Base-by-base conservation (phyloP, 2,797 vertebrate genomes). In the Phataginus tricuspis region DNA sequence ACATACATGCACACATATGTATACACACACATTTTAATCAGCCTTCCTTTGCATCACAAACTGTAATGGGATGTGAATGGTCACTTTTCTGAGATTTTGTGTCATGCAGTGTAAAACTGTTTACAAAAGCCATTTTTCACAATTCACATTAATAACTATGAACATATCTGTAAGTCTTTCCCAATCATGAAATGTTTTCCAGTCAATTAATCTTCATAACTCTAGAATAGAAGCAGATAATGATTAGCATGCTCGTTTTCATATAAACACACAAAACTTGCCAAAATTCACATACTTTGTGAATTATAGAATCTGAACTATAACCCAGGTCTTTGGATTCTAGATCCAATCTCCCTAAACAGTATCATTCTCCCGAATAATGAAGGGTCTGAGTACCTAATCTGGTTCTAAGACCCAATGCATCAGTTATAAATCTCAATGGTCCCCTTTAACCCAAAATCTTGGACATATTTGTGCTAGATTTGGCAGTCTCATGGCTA, bases 341-440 rank as follows among this genome's bases (percentile, higher is more conserved):
- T 9, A 68, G 15, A 74, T 66, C 27, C 31, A 78, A 34, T 63
- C 29, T 82, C 23, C 4, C 27, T 77, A 39, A 6, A 61, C 2
- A 74, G 15, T 25, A 74, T 37, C 82, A 45, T 51, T 83, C 53
- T 72, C 34, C 29, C 45, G 83, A 75, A 37, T 61, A 86, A 78
- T 83, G 16, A 68, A 72, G 7, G 31, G 13, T 86, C 37, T 55
- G 31, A 72, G 55, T 34, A 86, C 25, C 37, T 64, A 39, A 59
- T 59, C 71, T 49, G 55, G 72, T 77, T 92, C 74, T n/a, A 89
- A 86, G 53, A 64, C 25, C 69, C 19, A 72, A 29, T n/a, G 39
- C 53, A 85, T 93, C 27, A 85, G 49, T 31, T 90, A 4, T 31
- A 92, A 91, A 72, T 77, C 53, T 86, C 83, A 86, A 93, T 19